phyloP scores from a whole-genome alignment of 2,113 vertebrate genomes.

The Albula goreensis region DNA sequence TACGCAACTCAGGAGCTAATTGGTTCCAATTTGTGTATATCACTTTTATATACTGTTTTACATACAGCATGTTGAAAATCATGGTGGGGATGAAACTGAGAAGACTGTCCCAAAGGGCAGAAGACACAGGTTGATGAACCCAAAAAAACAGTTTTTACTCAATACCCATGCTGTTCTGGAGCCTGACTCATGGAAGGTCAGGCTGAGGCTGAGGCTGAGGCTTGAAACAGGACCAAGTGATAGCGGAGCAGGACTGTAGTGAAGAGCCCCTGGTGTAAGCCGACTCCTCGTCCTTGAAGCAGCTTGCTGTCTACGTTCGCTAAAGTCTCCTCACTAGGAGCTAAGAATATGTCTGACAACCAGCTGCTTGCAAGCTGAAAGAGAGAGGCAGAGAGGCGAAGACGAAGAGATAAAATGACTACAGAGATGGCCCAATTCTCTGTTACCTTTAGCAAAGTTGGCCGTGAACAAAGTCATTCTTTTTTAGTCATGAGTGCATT shows the following conservation, averaged over 20 bases:
- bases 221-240: not conserved
- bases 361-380: not conserved
- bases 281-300: not conserved
- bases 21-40: no score
- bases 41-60: no score
- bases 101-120: not conserved
- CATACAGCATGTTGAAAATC: no score
- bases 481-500: not conserved
- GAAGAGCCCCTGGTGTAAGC: not conserved
- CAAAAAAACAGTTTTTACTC: not conserved
- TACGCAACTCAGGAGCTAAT: no score
- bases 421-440: not conserved
- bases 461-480: not conserved
- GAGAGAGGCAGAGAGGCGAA: slow-evolving; percentile 32
- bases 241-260: not conserved
- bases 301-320: not conserved
- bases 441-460: not conserved
- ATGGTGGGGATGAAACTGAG: no score
- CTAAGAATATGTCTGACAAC: slow-evolving; percentile 19
- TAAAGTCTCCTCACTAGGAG: not conserved
- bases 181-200: not conserved
- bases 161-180: not conserved
- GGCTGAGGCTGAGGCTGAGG: no score
- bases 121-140: not conserved
- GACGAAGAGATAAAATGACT: not conserved